Conservation (phyloP, 2,113 vertebrate species). For the Indri indri region DNA sequence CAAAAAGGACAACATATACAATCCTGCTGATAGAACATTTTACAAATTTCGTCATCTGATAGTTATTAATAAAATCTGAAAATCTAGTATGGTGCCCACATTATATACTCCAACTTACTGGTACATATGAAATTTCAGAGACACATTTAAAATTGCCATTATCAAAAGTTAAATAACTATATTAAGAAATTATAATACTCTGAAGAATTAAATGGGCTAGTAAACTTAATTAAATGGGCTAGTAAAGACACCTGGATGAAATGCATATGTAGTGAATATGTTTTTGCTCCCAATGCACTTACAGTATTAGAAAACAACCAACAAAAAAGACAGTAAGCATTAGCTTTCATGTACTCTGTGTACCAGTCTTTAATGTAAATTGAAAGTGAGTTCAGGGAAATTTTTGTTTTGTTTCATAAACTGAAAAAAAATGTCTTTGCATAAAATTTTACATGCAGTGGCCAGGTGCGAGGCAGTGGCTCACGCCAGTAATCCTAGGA, state of each 20-base stretch:
- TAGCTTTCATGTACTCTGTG: conserved; percentile 18
- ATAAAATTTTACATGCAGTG: background rate
- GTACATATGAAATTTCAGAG: background rate
- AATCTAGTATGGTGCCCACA: background rate
- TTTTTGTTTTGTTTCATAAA: conserved; percentile 15
- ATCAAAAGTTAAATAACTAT: conserved; percentile 20
- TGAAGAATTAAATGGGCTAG: conserved; percentile 15
- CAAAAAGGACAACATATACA: background rate
- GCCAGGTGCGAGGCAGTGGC: too few species aligned
- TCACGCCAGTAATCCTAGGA: too few species aligned
- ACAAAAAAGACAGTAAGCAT: conserved; percentile 4
- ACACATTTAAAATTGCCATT: background rate
- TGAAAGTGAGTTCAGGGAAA: conserved; percentile 3
- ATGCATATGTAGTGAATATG: background rate
- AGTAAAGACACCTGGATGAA: background rate
- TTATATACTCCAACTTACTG: background rate
- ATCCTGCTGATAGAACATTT: background rate
- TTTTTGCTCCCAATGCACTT: background rate
- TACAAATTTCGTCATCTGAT: background rate
- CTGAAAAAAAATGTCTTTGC: background rate
- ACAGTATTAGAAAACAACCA: background rate
- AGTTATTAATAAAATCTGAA: background rate
- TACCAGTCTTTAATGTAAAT: background rate
- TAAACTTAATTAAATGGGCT: background rate
- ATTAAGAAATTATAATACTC: background rate